Conservation (phyloP, 2,113 vertebrate species). For the Aphelocoma coerulescens region DNA sequence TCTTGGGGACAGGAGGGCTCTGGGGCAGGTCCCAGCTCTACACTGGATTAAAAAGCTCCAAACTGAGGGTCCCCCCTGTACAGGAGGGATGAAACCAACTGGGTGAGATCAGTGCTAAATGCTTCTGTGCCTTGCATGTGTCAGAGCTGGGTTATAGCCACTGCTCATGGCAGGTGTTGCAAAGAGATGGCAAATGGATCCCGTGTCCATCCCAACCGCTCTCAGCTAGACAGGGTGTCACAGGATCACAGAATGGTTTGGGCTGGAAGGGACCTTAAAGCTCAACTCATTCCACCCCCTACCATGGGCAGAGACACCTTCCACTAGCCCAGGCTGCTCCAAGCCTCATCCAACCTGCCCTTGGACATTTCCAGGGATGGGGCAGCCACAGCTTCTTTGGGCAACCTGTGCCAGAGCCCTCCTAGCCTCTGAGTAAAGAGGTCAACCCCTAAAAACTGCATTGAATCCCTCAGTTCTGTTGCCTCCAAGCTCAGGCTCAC, state of each 20-base stretch:
- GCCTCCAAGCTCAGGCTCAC: not conserved
- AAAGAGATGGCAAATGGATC: rapidly evolving
- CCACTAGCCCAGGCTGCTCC: not conserved
- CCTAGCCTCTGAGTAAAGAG: not conserved
- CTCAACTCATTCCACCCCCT: not conserved
- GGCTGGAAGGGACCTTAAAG: not conserved
- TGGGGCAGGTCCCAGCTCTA: not conserved
- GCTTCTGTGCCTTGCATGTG: not conserved
- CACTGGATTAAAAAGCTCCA: not conserved
- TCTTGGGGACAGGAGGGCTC: not conserved
- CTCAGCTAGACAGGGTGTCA: not conserved
- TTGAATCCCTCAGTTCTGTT: not conserved
- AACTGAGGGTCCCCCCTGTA: not conserved
- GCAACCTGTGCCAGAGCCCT: not conserved
- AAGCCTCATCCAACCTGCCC: not conserved
- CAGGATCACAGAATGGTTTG: not conserved
- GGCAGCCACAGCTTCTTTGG: not conserved
- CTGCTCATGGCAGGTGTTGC: rapidly evolving
- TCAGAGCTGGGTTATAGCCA: not conserved
- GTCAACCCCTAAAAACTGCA: not conserved
- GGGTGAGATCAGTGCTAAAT: not conserved
- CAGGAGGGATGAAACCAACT: not conserved
- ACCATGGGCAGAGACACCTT: not conserved
- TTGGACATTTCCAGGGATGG: not conserved
- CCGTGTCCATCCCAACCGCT: not conserved